Evolutionary conservation across 1,140 invertebrate genomes (phyloP), one percentile per base, ranked within the genome.

Genomic region (Papilio polytes): DNA sequence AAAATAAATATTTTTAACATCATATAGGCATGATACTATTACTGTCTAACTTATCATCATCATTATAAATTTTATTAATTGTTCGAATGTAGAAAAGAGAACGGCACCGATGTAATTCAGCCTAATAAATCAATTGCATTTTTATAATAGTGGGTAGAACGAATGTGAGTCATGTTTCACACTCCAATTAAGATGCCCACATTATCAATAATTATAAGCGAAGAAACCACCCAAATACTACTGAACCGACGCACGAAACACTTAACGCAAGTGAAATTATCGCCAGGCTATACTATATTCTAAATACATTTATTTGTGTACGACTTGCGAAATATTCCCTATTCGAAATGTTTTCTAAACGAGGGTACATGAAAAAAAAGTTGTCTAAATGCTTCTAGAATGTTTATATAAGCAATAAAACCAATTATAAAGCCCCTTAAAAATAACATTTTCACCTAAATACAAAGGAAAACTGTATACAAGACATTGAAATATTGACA

Each of bases 81-180:
- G 36, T 73, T 44, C 10, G 51, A 78, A 26, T 66, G 9, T 78
- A 59, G 46, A 80, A 78, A 77, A 84, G 59, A 81, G 81, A 82
- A 53, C 77, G 46, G 63, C 53, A 22, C 80, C 44, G 59, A 82
- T 70, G 66, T 80, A 41, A 83, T 85, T 82, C 77, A 86, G 84
- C 81, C 85, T 87, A 89, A 92, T 90, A 90, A 93, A 91, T 91
- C 83, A 89, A 81, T 83, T 85, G 85, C 85, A 92, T 92, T 91
- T 92, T 91, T 91, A 87, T 83, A 89, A 86, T 87, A 90, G 92
- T 92, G 89, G 91, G 91, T 84, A 87, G 90, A 82, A 84, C 78
- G 87, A 87, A 92, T 89, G 87, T 94, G 92, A 94, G 87, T 93
- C 93, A 93, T 86, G 87, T 89, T 94, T 94, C 93, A 94, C 93